A percentile compares a stretch with the other conserved stretches of the same genome.
phyloP scores from a whole-genome alignment of 1,140 invertebrate genomes.

The Megathymus violae region DNA sequence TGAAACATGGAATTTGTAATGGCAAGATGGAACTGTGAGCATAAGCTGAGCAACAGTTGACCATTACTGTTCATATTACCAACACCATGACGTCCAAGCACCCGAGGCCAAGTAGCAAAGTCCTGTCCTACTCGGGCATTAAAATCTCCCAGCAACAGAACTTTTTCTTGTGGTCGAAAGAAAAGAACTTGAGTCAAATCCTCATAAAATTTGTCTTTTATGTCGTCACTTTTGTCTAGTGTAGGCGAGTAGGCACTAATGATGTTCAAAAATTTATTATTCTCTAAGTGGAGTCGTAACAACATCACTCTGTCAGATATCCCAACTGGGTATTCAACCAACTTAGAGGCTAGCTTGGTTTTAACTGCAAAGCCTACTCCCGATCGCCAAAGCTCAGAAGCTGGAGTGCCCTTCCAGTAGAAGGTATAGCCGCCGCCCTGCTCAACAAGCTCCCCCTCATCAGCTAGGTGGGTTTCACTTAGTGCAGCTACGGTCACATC shows the following conservation, averaged over 20 bases:
- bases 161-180: slow-evolving; percentile 20
- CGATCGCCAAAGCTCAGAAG: too few species aligned
- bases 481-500: too few species aligned
- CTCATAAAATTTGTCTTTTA: slow-evolving; percentile 35
- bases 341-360: too few species aligned
- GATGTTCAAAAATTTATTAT: slow-evolving; percentile 35
- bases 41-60: slow-evolving; percentile 35
- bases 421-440: too few species aligned
- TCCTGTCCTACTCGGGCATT: slow-evolving; percentile 42
- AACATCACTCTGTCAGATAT: too few species aligned
- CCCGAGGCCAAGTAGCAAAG: slow-evolving; percentile 37
- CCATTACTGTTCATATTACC: slow-evolving; percentile 45
- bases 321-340: too few species aligned
- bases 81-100: slow-evolving; percentile 42
- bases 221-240: slow-evolving; percentile 1
- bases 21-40: slow-evolving; percentile 29
- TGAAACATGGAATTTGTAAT: slow-evolving; percentile 43
- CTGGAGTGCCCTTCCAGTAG: too few species aligned
- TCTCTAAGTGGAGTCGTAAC: slow-evolving; percentile 8
- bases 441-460: too few species aligned
- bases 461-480: too few species aligned
- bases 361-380: too few species aligned
- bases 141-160: slow-evolving; percentile 44
- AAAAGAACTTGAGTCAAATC: background rate
- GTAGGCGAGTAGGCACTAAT: slow-evolving; percentile 37